Evolutionary conservation across 2,797 vertebrate species (phyloP).

Genomic region (Catostomus latipinnis): DNA sequence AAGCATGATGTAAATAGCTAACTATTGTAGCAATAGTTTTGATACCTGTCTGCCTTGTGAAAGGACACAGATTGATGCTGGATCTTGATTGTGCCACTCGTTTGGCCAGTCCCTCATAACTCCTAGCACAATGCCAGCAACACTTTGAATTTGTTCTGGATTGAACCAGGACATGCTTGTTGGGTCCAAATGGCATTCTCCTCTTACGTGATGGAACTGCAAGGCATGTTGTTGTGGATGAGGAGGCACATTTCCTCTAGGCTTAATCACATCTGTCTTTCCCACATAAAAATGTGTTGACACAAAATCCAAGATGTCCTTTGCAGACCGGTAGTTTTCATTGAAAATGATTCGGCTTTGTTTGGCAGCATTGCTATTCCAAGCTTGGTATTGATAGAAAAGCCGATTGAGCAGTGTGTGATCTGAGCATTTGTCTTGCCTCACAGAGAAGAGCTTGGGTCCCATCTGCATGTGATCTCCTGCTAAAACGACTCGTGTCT

Average conservation of each 20-base stretch:
- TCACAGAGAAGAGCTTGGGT: conserved; percentile 84
- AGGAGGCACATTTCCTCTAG: conserved; percentile 76
- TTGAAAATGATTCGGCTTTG: conserved; percentile 86
- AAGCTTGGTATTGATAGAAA: conserved; percentile 85
- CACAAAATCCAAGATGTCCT: conserved; percentile 86
- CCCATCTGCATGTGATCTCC: conserved; percentile 96
- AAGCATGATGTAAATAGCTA: neutral
- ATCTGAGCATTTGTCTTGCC: conserved; percentile 73
- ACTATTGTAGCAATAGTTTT: neutral
- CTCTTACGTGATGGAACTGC: conserved; percentile 83
- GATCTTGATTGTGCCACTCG: conserved; percentile 77
- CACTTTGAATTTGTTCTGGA: conserved; percentile 74
- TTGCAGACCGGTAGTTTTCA: conserved; percentile 89
- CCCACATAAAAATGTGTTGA: conserved; percentile 86
- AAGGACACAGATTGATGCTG: conserved; percentile 82
- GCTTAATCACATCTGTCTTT: conserved; percentile 81
- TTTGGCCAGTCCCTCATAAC: conserved; percentile 78
- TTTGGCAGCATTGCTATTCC: conserved; percentile 73
- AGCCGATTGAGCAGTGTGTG: conserved; percentile 86
- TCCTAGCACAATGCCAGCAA: conserved; percentile 78
- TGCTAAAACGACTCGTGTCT: conserved; percentile 84
- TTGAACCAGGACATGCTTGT: conserved; percentile 85
- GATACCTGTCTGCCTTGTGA: conserved; percentile 87
- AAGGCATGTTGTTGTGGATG: conserved; percentile 79
- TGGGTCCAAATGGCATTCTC: conserved; percentile 75